phyloP scores from a whole-genome alignment of 2,888 invertebrate genomes.

The Acleris literana region DNA sequence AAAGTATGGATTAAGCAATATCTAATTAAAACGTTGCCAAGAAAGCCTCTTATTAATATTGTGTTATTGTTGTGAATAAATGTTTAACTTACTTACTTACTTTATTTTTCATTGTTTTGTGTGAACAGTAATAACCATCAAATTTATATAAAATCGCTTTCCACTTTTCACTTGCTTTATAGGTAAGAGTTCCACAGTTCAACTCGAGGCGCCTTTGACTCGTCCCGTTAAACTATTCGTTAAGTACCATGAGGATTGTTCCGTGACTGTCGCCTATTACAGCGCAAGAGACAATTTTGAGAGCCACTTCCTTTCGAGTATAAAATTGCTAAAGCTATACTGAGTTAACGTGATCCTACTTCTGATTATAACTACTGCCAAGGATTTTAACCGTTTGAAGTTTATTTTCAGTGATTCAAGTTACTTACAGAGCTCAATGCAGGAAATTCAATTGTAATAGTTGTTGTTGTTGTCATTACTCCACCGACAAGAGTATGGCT shows the following conservation, averaged over 20 bases:
- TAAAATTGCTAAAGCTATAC: constrained; percentile 42
- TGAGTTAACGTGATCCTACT: constrained; percentile 39
- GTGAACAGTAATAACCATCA: neutral
- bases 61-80: too few species aligned
- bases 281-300: constrained; percentile 51
- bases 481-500: too few species aligned
- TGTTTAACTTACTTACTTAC: too few species aligned
- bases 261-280: constrained; percentile 52
- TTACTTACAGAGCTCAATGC: too few species aligned
- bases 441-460: too few species aligned
- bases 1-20: too few species aligned
- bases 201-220: constrained; percentile 49
- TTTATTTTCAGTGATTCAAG: too few species aligned
- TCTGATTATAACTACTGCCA: constrained; percentile 23
- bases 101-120: too few species aligned
- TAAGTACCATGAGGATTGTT: constrained; percentile 54
- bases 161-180: neutral
- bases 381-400: constrained; percentile 32
- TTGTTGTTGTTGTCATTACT: too few species aligned
- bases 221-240: constrained; percentile 53
- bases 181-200: constrained; percentile 40
- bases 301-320: constrained; percentile 49
- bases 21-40: too few species aligned
- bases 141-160: neutral
- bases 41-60: too few species aligned